Base-by-base conservation (phyloP, 2,797 vertebrate species). In the Oryzias dopingdopingensis region DNA sequence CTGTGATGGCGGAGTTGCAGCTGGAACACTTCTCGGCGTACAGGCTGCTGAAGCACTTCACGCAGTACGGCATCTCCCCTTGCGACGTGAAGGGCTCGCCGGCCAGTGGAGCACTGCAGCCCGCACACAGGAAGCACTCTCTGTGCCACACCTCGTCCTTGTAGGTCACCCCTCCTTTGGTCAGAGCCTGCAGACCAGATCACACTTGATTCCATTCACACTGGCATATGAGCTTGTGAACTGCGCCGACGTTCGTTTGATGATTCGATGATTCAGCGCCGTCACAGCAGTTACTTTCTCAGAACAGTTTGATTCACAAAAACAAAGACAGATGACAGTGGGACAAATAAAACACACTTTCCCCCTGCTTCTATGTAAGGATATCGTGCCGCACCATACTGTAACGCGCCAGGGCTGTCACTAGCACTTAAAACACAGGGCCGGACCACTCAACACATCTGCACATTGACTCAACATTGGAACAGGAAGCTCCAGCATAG, bases 61-160 rank as follows among this genome's bases (percentile, higher is more conserved):
- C 87, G 6, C 96, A 99, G 90, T 94, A 98, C 0, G 96, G 96
- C 59, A 90, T 93, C 0, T 98, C 96, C 0, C 95, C 95, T 84
- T 95, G 94, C 4, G 96, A 96, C 73, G 96, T 98, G 91, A 99
- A 99, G 73, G 95, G 93, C 76, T 96, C 94, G 14, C 95, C 95
- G 0, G 95, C 95, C 76, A 99, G 87, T 42, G 93, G 94, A 0
- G 70, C 79, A 79, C 92, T 90, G 84, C 96, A 99, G 74, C 94
- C 93, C 0, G 88, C 90, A 88, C 96, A 99, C 70, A 96, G 85
- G 37, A 99, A 95, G 79, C 96, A 98, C 81, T 98, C 96, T 67
- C 92, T 94, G 89, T 99, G 96, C 95, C 95, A 98, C 0, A 95
- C 93, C 79, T 97, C 92, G 0, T 96, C 95, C 59, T 93, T 92